Conservation (phyloP, 2,888 invertebrate species). For the Pyrrhia umbra region DNA sequence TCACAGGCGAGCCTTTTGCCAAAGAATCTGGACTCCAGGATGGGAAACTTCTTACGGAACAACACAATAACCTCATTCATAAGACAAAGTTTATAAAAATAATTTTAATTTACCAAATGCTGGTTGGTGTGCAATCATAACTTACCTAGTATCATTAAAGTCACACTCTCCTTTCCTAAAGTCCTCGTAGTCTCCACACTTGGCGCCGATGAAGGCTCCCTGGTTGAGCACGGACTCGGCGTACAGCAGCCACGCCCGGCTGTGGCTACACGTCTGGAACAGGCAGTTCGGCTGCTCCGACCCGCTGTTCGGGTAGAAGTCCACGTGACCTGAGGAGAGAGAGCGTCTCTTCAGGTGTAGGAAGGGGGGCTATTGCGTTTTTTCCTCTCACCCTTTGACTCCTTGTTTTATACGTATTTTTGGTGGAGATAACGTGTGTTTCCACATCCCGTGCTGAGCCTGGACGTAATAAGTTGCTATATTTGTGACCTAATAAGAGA, state of each 20-base stretch:
- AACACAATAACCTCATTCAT: too few relatives aligned
- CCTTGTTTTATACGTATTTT: too few relatives aligned
- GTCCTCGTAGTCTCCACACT: conserved; percentile 73
- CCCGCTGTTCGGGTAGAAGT: conserved; percentile 85
- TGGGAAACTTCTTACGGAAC: too few relatives aligned
- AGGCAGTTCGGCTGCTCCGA: conserved; percentile 80
- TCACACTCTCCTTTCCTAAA: conserved; percentile 74
- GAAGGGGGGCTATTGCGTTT: background rate
- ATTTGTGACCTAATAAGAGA: too few relatives aligned
- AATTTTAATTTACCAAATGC: too few relatives aligned
- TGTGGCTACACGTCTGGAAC: conserved; percentile 82
- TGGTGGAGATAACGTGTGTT: too few relatives aligned
- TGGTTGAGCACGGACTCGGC: conserved; percentile 73
- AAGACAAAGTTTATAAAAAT: too few relatives aligned
- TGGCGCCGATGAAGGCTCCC: conserved; percentile 73
- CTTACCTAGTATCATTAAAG: conserved; percentile 67
- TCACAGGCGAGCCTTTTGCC: too few relatives aligned
- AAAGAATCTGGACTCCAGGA: too few relatives aligned
- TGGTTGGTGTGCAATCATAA: background rate
- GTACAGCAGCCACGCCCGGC: conserved; percentile 77
- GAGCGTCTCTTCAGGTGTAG: background rate
- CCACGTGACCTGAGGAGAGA: conserved; percentile 76
- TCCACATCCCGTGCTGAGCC: too few relatives aligned
- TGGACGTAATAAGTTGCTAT: too few relatives aligned
- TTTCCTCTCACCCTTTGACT: background rate